phyloP scores from a whole-genome alignment of 1,140 invertebrate species.

The Streblospio benedicti region DNA sequence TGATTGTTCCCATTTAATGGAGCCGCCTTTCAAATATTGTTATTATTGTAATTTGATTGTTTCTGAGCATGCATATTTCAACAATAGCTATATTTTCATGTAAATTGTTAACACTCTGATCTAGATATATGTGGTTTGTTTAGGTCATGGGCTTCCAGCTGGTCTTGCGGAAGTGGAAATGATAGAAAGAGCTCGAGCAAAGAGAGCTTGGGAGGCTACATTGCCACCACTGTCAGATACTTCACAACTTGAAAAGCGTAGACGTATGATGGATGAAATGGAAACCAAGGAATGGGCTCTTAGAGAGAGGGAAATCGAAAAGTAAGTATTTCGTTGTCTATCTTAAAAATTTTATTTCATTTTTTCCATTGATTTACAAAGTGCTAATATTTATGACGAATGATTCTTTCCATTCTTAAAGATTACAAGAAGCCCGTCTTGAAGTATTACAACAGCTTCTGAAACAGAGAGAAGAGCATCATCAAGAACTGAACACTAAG shows the following conservation, averaged over 20 bases:
- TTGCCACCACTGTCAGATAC: slow-evolving; percentile 51
- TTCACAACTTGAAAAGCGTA: slow-evolving; percentile 50
- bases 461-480: slow-evolving; percentile 44
- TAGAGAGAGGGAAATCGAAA: slow-evolving; percentile 54
- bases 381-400: neutral
- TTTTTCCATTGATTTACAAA: neutral
- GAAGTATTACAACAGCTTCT: slow-evolving; percentile 44
- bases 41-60: too few relatives aligned
- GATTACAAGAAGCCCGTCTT: slow-evolving; percentile 43
- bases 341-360: neutral
- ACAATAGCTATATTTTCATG: too few relatives aligned
- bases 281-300: slow-evolving; percentile 59
- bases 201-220: slow-evolving; percentile 53
- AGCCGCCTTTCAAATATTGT: too few relatives aligned
- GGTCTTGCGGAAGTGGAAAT: slow-evolving; percentile 56
- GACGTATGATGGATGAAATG: slow-evolving; percentile 54
- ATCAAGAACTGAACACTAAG: slow-evolving; percentile 44
- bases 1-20: slow-evolving; percentile 23
- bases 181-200: slow-evolving; percentile 55
- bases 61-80: too few relatives aligned
- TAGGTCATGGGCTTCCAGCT: slow-evolving; percentile 55
- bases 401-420: slow-evolving; percentile 21
- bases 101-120: too few relatives aligned
- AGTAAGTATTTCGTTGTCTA: slow-evolving; percentile 25
- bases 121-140: too few relatives aligned